Percentiles rank a stretch among this genome's conserved stretches.
phyloP scores from a whole-genome alignment of 2,797 vertebrate species.

The Catamblyrhynchus diadema region DNA sequence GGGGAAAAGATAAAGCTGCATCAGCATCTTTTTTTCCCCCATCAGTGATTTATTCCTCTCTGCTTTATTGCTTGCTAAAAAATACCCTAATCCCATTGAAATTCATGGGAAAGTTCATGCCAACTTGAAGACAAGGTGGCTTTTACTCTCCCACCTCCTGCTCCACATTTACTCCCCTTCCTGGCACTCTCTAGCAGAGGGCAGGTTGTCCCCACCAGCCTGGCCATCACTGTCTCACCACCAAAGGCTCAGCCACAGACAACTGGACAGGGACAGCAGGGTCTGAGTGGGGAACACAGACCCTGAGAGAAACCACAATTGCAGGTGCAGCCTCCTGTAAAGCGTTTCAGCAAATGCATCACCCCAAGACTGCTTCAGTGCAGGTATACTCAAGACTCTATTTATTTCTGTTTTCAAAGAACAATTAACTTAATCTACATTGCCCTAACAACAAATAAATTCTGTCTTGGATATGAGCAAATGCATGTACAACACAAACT shows the following conservation, averaged over 20 bases:
- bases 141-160: not conserved
- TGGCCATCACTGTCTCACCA: fast-evolving
- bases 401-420: not conserved
- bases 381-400: not conserved
- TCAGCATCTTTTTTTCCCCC: not conserved
- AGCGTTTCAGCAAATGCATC: not conserved
- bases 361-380: not conserved
- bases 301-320: not conserved
- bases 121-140: not conserved
- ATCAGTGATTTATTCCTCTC: not conserved
- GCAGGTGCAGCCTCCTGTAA: not conserved
- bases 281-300: not conserved
- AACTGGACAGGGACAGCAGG: fast-evolving
- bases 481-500: not conserved
- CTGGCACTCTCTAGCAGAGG: fast-evolving
- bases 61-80: not conserved
- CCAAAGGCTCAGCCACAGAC: not conserved
- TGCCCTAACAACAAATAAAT: not conserved
- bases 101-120: not conserved
- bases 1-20: not conserved
- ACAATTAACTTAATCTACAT: not conserved
- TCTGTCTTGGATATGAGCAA: not conserved
- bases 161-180: not conserved
- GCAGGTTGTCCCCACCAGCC: not conserved
- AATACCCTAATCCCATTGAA: not conserved